Evolutionary conservation across 2,888 invertebrate genomes (phyloP), one percentile per base, ranked within the genome.

Genomic region (Ypsolopha scabrella): DNA sequence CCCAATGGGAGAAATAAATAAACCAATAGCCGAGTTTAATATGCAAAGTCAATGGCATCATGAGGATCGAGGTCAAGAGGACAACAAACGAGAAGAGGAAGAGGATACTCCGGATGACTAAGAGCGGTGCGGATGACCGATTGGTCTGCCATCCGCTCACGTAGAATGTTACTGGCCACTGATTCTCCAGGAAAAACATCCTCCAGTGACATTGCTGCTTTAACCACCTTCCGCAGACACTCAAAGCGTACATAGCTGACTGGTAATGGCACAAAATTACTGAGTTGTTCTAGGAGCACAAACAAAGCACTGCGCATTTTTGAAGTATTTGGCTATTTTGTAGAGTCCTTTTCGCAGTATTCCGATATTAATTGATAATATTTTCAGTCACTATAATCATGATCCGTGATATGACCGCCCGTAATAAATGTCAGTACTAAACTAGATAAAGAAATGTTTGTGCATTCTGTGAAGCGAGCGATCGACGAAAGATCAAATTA

Each of bases 1-100:
- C 78, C 87, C 87, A 87, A 64, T 86, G 75, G 9, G 83, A 78
- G 52, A 86, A 64, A 65, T 83, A 87, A 60, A 87, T 77, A 63
- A 77, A 75, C 80, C 86, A 86, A 60, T 77, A 80, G 55, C 69
- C 68, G 55, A 70, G 59, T 55, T 61, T 57, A 53, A 54, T 55
- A 53, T 58, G 58, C 61, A 64, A 60, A 60, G 67, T 65, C 67
- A 70, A 58, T 59, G 70, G 61, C 60, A 65, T 54, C 49, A 57
- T 47, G 57, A 61, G 51, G 55, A 68, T 54, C 53, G 72, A 70
- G 11, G 69, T 55, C 51, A 71, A 50, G 43, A 74, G 64, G 58
- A 75, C 69, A 58, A 68, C 63, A 57, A 65, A 58, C 51, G 75
- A 65, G 51, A 60, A 65, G 54, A 77, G 68, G 68, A 75, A 73